A percentile compares a stretch with the other conserved stretches of the same genome.
These are phyloP conservation scores for Baronia brevicornis DNA, from an alignment of 2,888 invertebrate species.

Conservation along the genomic window DNA sequence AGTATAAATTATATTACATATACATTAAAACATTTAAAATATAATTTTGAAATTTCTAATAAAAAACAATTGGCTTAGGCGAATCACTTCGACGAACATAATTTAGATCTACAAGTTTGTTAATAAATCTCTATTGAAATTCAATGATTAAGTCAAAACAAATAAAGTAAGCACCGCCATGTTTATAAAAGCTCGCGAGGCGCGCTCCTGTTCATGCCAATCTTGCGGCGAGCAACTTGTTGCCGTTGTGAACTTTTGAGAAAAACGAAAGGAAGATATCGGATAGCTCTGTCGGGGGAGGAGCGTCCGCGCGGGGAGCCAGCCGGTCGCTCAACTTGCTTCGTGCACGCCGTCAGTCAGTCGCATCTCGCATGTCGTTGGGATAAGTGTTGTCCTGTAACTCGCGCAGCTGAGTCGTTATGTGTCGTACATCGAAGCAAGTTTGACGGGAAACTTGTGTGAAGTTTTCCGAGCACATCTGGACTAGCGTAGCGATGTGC, in stretches of 20 bases:
- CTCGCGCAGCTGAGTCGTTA: slow-evolving; percentile 55
- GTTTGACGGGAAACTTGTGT: slow-evolving; percentile 73
- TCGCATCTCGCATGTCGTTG: slow-evolving; percentile 45
- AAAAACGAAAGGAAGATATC: slow-evolving; percentile 48
- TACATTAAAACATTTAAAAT: no score
- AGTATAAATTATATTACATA: no score
- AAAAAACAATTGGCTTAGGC: slow-evolving; percentile 25
- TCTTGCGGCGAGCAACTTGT: slow-evolving; percentile 72
- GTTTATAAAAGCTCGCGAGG: slow-evolving; percentile 73
- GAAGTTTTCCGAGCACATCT: slow-evolving; percentile 65
- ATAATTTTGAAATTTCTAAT: no score
- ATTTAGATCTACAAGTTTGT: no score
- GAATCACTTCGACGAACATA: no score
- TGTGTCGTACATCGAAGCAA: slow-evolving; percentile 71
- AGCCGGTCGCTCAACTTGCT: slow-evolving; percentile 64
- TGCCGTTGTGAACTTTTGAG: slow-evolving; percentile 69
- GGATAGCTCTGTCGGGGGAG: slow-evolving; percentile 61
- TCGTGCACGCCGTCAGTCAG: slow-evolving; percentile 55
- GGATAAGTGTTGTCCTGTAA: slow-evolving; percentile 36
- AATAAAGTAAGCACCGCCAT: slow-evolving; percentile 70
- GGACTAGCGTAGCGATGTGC: slow-evolving; percentile 65
- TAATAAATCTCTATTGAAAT: slow-evolving; percentile 43
- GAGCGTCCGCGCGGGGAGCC: slow-evolving; percentile 64
- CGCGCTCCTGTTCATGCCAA: slow-evolving; percentile 74
- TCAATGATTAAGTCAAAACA: slow-evolving; percentile 68